These are phyloP conservation scores for Magallana gigas DNA, from an alignment of 1,140 invertebrate species.

Conservation along the genomic window DNA sequence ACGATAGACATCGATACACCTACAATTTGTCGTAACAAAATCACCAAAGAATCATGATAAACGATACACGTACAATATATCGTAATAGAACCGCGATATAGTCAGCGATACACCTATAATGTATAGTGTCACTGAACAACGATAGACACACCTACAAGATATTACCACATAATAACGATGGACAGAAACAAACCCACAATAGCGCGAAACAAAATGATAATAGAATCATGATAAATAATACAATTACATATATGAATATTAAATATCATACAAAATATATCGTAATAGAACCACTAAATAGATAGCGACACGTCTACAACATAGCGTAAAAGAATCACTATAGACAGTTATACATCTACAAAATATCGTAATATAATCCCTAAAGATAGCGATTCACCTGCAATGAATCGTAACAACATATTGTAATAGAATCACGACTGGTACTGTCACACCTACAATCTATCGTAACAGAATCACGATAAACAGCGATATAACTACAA, in stretches of 20 bases:
- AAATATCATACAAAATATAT: conserved; percentile 75
- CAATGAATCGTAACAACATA: neutral
- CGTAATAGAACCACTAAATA: conserved; percentile 83
- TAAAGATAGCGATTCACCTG: conserved; percentile 83
- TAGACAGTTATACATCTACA: too few relatives aligned
- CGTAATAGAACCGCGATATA: too few relatives aligned
- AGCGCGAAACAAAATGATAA: too few relatives aligned
- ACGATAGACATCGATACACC: conserved; percentile 83
- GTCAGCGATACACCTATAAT: too few relatives aligned
- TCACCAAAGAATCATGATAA: conserved; percentile 81
- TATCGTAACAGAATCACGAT: conserved; percentile 84
- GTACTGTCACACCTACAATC: conserved; percentile 79
- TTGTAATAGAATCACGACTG: too few relatives aligned
- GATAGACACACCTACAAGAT: too few relatives aligned
- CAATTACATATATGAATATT: too few relatives aligned
- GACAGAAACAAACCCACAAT: too few relatives aligned
- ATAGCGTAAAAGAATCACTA: too few relatives aligned
- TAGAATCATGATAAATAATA: too few relatives aligned
- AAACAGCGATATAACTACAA: conserved; percentile 81
- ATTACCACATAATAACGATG: too few relatives aligned
- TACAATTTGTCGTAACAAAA: conserved; percentile 66
- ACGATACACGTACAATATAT: conserved; percentile 81
- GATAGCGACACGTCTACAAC: conserved; percentile 82
- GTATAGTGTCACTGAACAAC: too few relatives aligned
- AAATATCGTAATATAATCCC: conserved; percentile 84